Percentiles rank a stretch among this genome's conserved stretches.
phyloP scores from a whole-genome alignment of 1,140 invertebrate species.

The Drosophila tsacasi region DNA sequence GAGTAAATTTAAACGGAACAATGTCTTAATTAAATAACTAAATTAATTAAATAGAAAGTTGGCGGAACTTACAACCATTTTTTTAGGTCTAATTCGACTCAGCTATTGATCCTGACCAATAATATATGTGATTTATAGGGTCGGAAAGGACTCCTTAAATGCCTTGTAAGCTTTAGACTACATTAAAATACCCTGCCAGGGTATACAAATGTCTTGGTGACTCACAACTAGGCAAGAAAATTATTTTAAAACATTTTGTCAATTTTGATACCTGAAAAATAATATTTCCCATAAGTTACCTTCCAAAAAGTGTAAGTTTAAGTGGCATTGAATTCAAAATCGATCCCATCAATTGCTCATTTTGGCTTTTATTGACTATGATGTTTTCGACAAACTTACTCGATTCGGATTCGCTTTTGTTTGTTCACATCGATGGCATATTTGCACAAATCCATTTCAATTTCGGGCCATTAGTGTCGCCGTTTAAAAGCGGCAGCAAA shows the following conservation, averaged over 20 bases:
- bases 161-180: too few relatives aligned
- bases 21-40: too few relatives aligned
- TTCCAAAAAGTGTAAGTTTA: background rate
- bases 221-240: background rate
- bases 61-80: too few relatives aligned
- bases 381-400: slow-evolving; percentile 25
- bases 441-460: slow-evolving; percentile 78
- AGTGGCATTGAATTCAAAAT: background rate
- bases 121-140: too few relatives aligned
- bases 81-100: too few relatives aligned
- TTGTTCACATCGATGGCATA: slow-evolving; percentile 44
- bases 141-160: too few relatives aligned
- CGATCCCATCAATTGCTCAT: slow-evolving; percentile 22
- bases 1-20: background rate
- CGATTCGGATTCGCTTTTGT: slow-evolving; percentile 12
- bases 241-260: background rate
- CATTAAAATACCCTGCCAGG: too few relatives aligned
- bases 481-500: slow-evolving; percentile 62
- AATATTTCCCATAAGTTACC: background rate
- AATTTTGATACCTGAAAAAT: background rate
- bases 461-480: slow-evolving; percentile 76
- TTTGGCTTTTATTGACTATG: slow-evolving; percentile 26
- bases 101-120: too few relatives aligned
- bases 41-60: too few relatives aligned
- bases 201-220: too few relatives aligned